Evolutionary conservation across 2,888 invertebrate genomes (phyloP), one percentile per base, ranked within the genome.

Genomic region (Trichogramma dendrolimi): DNA sequence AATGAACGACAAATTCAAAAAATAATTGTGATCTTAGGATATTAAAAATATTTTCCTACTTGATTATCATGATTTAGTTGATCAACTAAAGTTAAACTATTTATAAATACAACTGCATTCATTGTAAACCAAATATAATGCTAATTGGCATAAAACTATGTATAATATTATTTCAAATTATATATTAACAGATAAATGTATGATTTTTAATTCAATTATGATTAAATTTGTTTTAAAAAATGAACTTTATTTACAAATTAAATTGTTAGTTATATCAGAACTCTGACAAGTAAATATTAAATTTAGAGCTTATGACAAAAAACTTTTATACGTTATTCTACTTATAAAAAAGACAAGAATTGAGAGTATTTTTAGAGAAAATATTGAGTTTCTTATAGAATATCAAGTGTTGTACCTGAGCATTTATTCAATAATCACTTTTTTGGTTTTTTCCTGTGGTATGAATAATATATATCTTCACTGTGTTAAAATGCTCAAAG

Each of bases 391-490:
- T 46, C 46, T 27, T 42, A 39, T 14, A 27, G 10, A 40, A 4
- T 47, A 40, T 39, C 3, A 27, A 43, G 49, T 40, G 50, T 49
- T 55, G 60, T 60, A 44, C 54, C 60, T 60, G 55, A 60, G 50
- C 48, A 54, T 55, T 55, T 39, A 50, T 8, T 5, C 50, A 44
- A 40, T 40, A 49, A 42, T 44, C 11, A 38, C 54, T 53, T 42
- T 55, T 50, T 55, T 60, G 56, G 52, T 61, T 51, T 61, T 61
- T 60, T 47, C 56, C 38, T 56, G 47, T 44, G 5, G 5, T 47
- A 59, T 27, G 27, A 27, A 27, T 27, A 27, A 27, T 27, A 27
- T 27, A 27, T 27, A 27, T 27, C 27, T 27, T 27, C 27, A 27
- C 3, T 27, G 27, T 27, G 27, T 27, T 27, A 27, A 27, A 27